Evolutionary conservation across 2,797 vertebrate species (phyloP).

Genomic region (Enteromius thamalakanensis): DNA sequence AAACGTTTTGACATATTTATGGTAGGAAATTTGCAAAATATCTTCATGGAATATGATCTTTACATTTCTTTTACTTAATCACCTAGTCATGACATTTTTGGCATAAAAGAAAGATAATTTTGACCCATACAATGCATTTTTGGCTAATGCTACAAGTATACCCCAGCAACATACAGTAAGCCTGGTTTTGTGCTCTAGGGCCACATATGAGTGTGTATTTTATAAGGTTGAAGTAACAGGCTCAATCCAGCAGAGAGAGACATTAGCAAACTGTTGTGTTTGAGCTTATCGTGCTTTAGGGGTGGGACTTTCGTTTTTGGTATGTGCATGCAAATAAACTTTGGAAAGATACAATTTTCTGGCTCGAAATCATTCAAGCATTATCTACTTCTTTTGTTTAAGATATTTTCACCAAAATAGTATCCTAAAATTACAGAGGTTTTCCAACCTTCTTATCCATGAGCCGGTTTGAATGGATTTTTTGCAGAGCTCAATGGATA

Average conservation of each 20-base stretch:
- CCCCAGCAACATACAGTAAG: too few relatives aligned
- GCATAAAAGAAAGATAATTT: too few relatives aligned
- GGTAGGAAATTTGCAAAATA: too few relatives aligned
- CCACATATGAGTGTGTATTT: too few relatives aligned
- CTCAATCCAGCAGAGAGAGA: constrained; percentile 57
- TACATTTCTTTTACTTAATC: too few relatives aligned
- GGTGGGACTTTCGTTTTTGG: not conserved
- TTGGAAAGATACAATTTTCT: not conserved
- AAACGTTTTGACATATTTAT: too few relatives aligned
- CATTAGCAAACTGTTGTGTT: constrained; percentile 36
- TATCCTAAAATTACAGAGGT: not conserved
- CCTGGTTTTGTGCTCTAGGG: too few relatives aligned
- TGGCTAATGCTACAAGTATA: too few relatives aligned
- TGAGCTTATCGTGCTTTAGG: not conserved
- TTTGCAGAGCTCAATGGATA: not conserved
- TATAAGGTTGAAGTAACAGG: constrained; percentile 28
- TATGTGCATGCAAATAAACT: not conserved
- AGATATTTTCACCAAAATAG: not conserved
- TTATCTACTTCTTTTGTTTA: not conserved
- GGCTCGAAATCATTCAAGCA: not conserved
- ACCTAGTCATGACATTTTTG: too few relatives aligned
- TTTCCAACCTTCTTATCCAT: not conserved
- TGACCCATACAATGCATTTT: too few relatives aligned
- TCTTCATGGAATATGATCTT: too few relatives aligned
- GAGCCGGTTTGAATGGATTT: not conserved